These are phyloP conservation scores for Pomacea canaliculata DNA, from an alignment of 2,888 invertebrate genomes.

Conservation along the genomic window DNA sequence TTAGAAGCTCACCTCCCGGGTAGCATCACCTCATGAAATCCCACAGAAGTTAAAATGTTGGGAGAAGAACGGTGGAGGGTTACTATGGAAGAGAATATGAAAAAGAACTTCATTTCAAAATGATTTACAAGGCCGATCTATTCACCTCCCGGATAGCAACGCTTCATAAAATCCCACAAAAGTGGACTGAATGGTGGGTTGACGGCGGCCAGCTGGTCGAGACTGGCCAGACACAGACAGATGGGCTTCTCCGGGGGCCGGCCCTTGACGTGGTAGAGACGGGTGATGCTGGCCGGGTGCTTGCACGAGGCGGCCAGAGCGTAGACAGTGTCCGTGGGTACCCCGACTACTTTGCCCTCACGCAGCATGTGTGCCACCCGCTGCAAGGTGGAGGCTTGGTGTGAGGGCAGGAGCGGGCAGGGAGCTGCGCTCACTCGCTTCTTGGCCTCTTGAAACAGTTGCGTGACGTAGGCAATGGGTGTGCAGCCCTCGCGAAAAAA, in stretches of 20 bases:
- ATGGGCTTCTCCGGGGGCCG: conserved; percentile 53
- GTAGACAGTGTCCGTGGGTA: conserved; percentile 51
- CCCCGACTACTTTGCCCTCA: conserved; percentile 43
- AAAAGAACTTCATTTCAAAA: too few relatives aligned
- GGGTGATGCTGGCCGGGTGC: conserved; percentile 39
- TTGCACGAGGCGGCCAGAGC: conserved; percentile 44
- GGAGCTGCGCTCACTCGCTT: conserved; percentile 24
- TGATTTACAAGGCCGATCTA: too few relatives aligned
- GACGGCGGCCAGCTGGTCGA: conserved; percentile 45
- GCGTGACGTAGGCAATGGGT: conserved; percentile 39
- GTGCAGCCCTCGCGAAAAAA: conserved; percentile 52
- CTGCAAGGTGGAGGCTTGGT: conserved; percentile 37
- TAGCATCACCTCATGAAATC: conserved; percentile 48
- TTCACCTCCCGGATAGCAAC: conserved; percentile 46
- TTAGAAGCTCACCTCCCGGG: conserved; percentile 37
- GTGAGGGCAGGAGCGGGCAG: conserved; percentile 44
- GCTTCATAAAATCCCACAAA: conserved; percentile 48
- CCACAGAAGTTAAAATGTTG: conserved; percentile 37
- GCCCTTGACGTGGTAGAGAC: conserved; percentile 45
- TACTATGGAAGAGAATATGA: too few relatives aligned
- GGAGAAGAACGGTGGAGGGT: too few relatives aligned
- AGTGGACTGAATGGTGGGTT: conserved; percentile 44
- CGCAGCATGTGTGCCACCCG: conserved; percentile 41
- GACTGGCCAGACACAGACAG: conserved; percentile 47
- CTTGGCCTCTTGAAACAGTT: conserved; percentile 15